Evolutionary conservation across 2,888 invertebrate genomes (phyloP).

Genomic region (Watsonalla binaria): DNA sequence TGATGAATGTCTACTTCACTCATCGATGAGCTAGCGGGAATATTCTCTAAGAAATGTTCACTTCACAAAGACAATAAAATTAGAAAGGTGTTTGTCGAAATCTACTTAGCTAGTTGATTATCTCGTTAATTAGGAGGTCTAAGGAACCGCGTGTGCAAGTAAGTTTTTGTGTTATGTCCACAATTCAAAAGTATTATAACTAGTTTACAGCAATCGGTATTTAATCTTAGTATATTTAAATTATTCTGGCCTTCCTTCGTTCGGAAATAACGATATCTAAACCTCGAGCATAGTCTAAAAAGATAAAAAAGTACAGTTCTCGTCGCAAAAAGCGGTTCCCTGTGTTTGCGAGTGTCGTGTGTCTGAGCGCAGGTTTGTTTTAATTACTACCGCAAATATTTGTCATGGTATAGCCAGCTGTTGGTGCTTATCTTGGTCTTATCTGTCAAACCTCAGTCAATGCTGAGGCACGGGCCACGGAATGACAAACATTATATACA

Average conservation of each 20-base stretch:
- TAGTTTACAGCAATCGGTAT: no score
- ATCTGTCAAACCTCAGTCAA: conserved; percentile 78
- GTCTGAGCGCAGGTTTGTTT: conserved; percentile 54
- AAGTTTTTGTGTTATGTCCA: no score
- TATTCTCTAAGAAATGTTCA: no score
- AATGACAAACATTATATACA: conserved; percentile 30
- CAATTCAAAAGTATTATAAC: no score
- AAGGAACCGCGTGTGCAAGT: neutral
- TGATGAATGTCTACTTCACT: neutral
- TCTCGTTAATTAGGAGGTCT: neutral
- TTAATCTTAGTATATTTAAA: neutral
- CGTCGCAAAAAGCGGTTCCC: conserved; percentile 45
- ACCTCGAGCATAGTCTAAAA: conserved; percentile 10
- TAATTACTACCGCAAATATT: conserved; percentile 72
- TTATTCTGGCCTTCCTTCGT: neutral
- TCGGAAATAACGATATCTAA: neutral
- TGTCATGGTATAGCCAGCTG: conserved; percentile 57
- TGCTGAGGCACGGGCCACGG: conserved; percentile 64
- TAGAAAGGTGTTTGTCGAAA: neutral
- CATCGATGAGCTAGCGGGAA: neutral
- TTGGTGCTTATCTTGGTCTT: conserved; percentile 66
- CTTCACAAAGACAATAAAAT: neutral
- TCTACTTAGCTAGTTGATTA: neutral
- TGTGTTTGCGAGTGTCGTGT: conserved; percentile 49
- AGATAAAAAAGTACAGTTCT: conserved; percentile 30